These are phyloP conservation scores for Cassiopea xamachana DNA, from an alignment of 30 jellyfish, hydroid and myxozoan species.

Conservation along the genomic window DNA sequence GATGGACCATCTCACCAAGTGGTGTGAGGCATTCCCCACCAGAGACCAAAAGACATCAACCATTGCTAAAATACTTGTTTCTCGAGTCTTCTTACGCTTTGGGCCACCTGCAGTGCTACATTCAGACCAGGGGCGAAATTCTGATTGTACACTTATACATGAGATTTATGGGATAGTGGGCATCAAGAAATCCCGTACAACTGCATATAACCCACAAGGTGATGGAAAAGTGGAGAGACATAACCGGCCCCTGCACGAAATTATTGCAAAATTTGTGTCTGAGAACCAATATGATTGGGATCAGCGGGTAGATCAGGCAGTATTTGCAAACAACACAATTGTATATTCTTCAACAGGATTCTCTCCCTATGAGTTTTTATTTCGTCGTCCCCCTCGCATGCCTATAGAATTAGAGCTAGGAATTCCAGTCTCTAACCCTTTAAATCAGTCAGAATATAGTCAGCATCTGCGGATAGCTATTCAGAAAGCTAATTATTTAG, in stretches of 20 bases:
- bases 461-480: conserved; percentile 26
- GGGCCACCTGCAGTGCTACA: too few relatives aligned
- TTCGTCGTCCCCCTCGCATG: conserved; percentile 53
- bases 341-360: conserved; percentile 35
- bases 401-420: conserved; percentile 21
- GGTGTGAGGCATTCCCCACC: conserved; percentile 24
- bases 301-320: conserved; percentile 28
- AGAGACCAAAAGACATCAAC: conserved; percentile 29
- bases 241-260: conserved; percentile 28
- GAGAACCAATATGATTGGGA: conserved; percentile 21
- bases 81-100: too few relatives aligned
- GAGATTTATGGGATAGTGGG: conserved; percentile 22
- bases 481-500: conserved; percentile 7
- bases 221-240: conserved; percentile 39
- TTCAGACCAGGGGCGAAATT: too few relatives aligned
- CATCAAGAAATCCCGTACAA: conserved; percentile 12
- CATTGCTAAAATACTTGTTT: conserved; percentile 2
- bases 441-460: conserved; percentile 26
- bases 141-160: not conserved
- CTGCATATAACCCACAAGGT: conserved; percentile 37
- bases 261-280: conserved; percentile 11
- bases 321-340: conserved; percentile 43
- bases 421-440: not conserved
- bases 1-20: conserved; percentile 48
- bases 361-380: conserved; percentile 39